Conservation (phyloP, 2,113 vertebrate species). For the Nansenia antarctica region DNA sequence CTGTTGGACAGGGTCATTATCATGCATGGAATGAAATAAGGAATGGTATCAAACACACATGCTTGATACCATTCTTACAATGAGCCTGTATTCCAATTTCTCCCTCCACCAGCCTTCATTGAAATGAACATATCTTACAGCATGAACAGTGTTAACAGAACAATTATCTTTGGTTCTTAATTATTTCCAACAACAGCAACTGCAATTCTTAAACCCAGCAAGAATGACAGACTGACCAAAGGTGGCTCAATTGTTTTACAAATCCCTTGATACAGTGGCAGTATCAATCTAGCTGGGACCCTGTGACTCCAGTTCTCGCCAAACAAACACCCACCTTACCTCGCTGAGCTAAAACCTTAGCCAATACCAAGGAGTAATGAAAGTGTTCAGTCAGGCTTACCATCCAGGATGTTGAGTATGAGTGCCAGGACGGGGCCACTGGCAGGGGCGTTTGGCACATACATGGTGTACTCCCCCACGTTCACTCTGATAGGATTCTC, state of each 20-base stretch:
- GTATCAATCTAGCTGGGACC: background rate
- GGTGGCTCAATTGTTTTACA: constrained; percentile 17
- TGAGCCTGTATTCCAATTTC: too few species aligned
- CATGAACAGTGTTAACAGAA: too few species aligned
- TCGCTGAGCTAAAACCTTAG: too few species aligned
- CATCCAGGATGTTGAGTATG: constrained; percentile 60
- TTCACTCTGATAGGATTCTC: constrained; percentile 75
- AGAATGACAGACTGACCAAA: constrained; percentile 29
- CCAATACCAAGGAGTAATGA: too few species aligned
- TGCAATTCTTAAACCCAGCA: constrained; percentile 14
- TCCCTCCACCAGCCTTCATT: background rate
- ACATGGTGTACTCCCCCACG: constrained; percentile 80
- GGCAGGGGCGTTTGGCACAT: constrained; percentile 81
- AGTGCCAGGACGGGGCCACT: constrained; percentile 91
- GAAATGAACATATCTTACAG: background rate
- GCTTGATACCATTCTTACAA: too few species aligned
- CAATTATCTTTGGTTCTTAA: constrained; percentile 21
- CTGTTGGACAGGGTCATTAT: background rate
- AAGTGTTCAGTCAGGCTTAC: too few species aligned
- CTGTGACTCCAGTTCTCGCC: background rate
- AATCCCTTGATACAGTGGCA: background rate
- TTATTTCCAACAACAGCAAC: constrained; percentile 17
- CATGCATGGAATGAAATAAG: too few species aligned
- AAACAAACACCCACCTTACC: too few species aligned
- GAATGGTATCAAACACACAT: too few species aligned